phyloP scores from a whole-genome alignment of 2,888 invertebrate genomes.

The Orchesellides sinensis region DNA sequence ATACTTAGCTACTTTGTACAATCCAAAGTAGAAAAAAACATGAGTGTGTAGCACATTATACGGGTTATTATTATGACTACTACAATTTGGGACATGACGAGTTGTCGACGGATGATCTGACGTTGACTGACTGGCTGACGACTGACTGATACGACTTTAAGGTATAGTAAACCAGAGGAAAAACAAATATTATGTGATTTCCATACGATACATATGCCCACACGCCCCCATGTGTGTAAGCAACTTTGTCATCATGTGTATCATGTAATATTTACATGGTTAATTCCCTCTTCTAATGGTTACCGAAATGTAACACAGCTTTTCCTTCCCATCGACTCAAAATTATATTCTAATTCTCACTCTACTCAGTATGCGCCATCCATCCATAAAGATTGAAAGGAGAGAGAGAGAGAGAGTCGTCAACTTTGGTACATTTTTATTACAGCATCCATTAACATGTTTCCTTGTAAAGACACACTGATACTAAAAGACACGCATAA shows the following conservation, averaged over 20 bases:
- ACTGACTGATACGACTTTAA: constrained; percentile 57
- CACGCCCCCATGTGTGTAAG: too few species aligned
- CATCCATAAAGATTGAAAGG: constrained; percentile 60
- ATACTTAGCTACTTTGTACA: neutral
- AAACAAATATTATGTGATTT: too few species aligned
- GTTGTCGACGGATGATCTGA: constrained; percentile 62
- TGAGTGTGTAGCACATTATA: neutral
- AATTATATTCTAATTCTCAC: constrained; percentile 9
- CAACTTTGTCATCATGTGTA: too few species aligned
- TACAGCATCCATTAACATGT: constrained; percentile 29
- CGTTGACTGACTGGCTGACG: constrained; percentile 61
- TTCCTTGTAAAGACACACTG: neutral
- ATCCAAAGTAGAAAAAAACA: neutral
- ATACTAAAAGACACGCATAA: neutral
- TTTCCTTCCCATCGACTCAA: too few species aligned
- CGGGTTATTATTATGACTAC: constrained; percentile 47
- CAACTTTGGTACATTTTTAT: neutral
- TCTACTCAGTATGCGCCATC: constrained; percentile 51
- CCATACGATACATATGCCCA: too few species aligned
- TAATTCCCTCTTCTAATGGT: neutral
- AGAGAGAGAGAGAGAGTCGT: constrained; percentile 21
- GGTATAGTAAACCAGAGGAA: neutral
- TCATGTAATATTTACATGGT: neutral
- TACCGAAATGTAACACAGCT: too few species aligned
- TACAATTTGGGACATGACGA: constrained; percentile 37